These are phyloP conservation scores for Barypeithes pellucidus DNA, from an alignment of 2,888 invertebrate species.

Conservation along the genomic window DNA sequence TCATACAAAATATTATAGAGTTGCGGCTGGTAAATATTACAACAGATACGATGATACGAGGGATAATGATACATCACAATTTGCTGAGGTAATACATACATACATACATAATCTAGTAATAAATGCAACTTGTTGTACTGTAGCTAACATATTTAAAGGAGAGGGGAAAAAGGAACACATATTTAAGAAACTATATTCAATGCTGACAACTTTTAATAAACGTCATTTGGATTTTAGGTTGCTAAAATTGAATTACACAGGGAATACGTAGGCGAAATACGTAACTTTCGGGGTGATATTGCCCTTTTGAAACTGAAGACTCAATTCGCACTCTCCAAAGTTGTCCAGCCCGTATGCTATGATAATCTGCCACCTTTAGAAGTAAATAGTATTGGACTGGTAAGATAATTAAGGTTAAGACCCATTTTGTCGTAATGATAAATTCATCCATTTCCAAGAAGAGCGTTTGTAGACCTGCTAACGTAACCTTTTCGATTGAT, in stretches of 20 bases:
- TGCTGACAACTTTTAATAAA: not conserved
- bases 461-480: no score
- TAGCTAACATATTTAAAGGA: no score
- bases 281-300: constrained; percentile 63
- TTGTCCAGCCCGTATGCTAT: constrained; percentile 67
- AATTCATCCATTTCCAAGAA: no score
- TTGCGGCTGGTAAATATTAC: constrained; percentile 66
- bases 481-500: no score
- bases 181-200: no score
- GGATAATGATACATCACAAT: constrained; percentile 61
- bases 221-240: constrained; percentile 55
- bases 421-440: no score
- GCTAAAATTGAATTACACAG: constrained; percentile 55
- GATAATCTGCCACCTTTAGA: constrained; percentile 41
- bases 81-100: constrained; percentile 61
- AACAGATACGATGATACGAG: constrained; percentile 58
- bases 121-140: no score
- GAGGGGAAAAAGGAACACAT: no score
- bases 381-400: not conserved
- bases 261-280: constrained; percentile 59
- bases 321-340: constrained; percentile 61
- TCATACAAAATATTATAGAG: constrained; percentile 48
- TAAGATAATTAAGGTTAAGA: constrained; percentile 9
- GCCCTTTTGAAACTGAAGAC: constrained; percentile 64
- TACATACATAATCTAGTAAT: no score